A percentile compares a stretch with the other conserved stretches of the same genome.
Evolutionary conservation across 2,797 vertebrate genomes (phyloP).

Genomic region (Micromesistius poutassou): DNA sequence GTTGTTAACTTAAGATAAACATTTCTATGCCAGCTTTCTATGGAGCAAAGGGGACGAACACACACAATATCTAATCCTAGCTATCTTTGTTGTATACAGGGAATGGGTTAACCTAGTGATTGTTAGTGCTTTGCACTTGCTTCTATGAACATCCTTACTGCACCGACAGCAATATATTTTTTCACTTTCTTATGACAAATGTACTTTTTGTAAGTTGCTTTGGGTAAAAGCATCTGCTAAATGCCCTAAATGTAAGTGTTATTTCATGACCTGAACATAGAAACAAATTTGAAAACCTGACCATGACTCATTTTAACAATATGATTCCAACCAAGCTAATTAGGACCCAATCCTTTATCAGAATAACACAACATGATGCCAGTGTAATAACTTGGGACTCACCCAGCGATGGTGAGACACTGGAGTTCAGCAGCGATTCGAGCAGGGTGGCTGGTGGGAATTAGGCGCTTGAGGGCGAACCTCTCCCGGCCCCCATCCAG

Average conservation of each 20-base stretch:
- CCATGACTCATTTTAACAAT: neutral
- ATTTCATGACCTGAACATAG: neutral
- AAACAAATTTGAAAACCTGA: neutral
- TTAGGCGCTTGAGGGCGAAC: conserved; percentile 95
- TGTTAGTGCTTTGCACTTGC: no score
- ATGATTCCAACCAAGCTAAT: neutral
- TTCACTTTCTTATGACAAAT: no score
- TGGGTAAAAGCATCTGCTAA: no score
- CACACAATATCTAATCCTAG: no score
- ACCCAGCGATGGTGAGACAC: conserved; percentile 93
- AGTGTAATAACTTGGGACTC: conserved; percentile 31
- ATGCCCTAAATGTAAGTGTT: no score
- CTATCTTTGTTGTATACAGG: no score
- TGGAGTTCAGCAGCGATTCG: conserved; percentile 96
- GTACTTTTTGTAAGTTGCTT: no score
- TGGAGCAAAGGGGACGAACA: neutral
- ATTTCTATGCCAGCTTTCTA: neutral
- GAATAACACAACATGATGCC: neutral
- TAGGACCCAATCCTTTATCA: neutral
- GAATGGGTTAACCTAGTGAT: no score
- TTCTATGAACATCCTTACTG: no score
- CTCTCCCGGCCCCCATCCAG: conserved; percentile 79
- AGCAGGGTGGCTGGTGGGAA: conserved; percentile 94
- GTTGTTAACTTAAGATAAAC: neutral
- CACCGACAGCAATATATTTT: no score